These are phyloP conservation scores for Tetragonula carbonaria DNA, from an alignment of 2,888 invertebrate genomes.

Conservation along the genomic window DNA sequence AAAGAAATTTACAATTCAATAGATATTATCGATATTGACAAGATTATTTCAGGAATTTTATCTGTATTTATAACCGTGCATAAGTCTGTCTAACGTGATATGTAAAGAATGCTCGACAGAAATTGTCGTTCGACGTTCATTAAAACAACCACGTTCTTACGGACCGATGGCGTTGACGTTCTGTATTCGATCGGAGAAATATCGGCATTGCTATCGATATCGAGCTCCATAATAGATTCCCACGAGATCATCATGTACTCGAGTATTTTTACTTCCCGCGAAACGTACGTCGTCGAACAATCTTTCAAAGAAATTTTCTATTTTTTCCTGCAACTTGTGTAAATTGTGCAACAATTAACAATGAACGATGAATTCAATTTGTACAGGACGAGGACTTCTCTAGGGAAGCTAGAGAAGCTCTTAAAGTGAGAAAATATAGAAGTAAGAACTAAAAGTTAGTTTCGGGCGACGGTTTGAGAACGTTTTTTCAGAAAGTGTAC, in stretches of 20 bases:
- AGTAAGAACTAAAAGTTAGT: no score
- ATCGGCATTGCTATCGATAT: slow-evolving; percentile 72
- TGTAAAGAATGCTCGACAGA: no score
- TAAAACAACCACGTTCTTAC: slow-evolving; percentile 68
- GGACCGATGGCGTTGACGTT: slow-evolving; percentile 72
- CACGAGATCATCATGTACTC: slow-evolving; percentile 76
- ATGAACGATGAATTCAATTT: no score
- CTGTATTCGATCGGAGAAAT: slow-evolving; percentile 67
- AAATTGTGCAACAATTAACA: no score
- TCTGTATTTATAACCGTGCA: slow-evolving; percentile 70
- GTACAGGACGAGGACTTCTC: no score
- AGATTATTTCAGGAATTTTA: slow-evolving; percentile 52
- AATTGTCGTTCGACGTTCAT: slow-evolving; percentile 56
- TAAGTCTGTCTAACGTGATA: slow-evolving; percentile 44
- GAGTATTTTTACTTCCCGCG: slow-evolving; percentile 79
- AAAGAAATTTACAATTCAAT: no score
- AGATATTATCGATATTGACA: no score
- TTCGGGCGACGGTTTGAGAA: background rate
- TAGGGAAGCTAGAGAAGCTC: no score
- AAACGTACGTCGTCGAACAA: background rate
- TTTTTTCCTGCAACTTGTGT: no score
- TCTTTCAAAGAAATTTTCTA: no score
- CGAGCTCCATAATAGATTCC: slow-evolving; percentile 71
- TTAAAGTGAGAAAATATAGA: no score
- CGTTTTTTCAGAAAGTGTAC: background rate